Conservation (phyloP, 2,797 vertebrate genomes). For the Neosilurus mollespiculum region DNA sequence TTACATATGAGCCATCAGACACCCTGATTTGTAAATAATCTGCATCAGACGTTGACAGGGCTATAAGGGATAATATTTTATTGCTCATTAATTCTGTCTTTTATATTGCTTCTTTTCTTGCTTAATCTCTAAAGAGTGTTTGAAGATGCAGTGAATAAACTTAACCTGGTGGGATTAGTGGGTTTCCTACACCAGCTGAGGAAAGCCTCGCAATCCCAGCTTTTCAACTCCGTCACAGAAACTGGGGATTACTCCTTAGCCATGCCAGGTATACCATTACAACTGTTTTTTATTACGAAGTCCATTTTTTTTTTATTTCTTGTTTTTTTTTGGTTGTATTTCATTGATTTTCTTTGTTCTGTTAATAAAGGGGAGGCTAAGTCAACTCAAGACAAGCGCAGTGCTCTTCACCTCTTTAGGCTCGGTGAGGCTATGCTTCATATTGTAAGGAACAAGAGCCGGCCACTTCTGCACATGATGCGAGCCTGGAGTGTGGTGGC, state of each 20-base stretch:
- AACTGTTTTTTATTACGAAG: not conserved
- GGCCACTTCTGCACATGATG: constrained; percentile 90
- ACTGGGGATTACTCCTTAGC: constrained; percentile 89
- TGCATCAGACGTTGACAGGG: too few species aligned
- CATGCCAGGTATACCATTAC: constrained; percentile 82
- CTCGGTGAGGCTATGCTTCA: constrained; percentile 92
- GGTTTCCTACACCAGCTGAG: constrained; percentile 93
- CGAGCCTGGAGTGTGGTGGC: constrained; percentile 95
- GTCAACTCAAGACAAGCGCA: constrained; percentile 85
- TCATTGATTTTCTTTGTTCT: not conserved
- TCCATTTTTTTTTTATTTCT: too few species aligned
- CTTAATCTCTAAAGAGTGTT: constrained; percentile 79
- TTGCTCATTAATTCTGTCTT: too few species aligned
- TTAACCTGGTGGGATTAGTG: constrained; percentile 86
- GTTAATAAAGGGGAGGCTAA: constrained; percentile 82
- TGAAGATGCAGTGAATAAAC: constrained; percentile 88
- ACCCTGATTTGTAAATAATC: too few species aligned
- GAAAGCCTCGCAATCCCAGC: constrained; percentile 91
- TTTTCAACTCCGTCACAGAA: constrained; percentile 90
- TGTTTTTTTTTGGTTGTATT: not conserved
- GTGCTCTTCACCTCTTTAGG: constrained; percentile 90
- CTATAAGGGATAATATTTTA: too few species aligned
- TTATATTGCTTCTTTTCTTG: not conserved
- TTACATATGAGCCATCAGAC: too few species aligned
- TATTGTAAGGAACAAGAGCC: constrained; percentile 83